phyloP scores from a whole-genome alignment of 2,888 invertebrate genomes.

The Xylota segnis region DNA sequence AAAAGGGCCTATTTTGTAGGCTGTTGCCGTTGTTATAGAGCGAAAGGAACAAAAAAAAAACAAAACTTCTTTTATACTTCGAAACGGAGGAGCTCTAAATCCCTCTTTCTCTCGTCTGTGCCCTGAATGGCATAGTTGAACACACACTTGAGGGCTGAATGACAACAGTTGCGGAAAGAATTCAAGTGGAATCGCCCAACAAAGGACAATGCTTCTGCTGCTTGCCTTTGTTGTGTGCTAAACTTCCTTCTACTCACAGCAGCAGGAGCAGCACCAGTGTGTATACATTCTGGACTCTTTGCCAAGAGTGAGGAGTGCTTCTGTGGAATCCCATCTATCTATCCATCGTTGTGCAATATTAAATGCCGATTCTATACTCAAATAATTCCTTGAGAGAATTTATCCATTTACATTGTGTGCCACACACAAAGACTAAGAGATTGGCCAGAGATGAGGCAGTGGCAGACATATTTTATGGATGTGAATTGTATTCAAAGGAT shows the following conservation, averaged over 20 bases:
- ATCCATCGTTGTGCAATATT: constrained; percentile 60
- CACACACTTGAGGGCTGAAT: constrained; percentile 72
- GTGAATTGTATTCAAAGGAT: constrained; percentile 9
- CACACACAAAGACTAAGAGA: not conserved
- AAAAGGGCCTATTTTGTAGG: constrained; percentile 59
- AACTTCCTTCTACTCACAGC: constrained; percentile 55
- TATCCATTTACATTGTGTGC: constrained; percentile 43
- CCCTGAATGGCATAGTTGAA: constrained; percentile 69
- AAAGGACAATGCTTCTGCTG: constrained; percentile 68
- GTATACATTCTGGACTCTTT: constrained; percentile 34
- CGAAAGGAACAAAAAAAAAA: constrained; percentile 33
- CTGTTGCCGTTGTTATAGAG: constrained; percentile 59
- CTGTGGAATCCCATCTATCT: constrained; percentile 61
- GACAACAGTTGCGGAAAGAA: constrained; percentile 75
- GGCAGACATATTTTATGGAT: constrained; percentile 13
- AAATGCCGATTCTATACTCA: constrained; percentile 63
- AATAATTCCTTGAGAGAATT: constrained; percentile 55
- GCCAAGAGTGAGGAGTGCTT: constrained; percentile 14
- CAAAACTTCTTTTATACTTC: constrained; percentile 50
- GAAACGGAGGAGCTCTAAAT: constrained; percentile 29
- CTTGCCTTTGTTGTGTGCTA: constrained; percentile 68
- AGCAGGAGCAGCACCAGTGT: not conserved
- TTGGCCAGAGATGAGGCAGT: not conserved
- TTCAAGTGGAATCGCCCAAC: constrained; percentile 74
- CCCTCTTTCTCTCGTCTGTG: constrained; percentile 22